Evolutionary conservation across 2,797 vertebrate species (phyloP).

Genomic region (Synaphobranchus kaupii): DNA sequence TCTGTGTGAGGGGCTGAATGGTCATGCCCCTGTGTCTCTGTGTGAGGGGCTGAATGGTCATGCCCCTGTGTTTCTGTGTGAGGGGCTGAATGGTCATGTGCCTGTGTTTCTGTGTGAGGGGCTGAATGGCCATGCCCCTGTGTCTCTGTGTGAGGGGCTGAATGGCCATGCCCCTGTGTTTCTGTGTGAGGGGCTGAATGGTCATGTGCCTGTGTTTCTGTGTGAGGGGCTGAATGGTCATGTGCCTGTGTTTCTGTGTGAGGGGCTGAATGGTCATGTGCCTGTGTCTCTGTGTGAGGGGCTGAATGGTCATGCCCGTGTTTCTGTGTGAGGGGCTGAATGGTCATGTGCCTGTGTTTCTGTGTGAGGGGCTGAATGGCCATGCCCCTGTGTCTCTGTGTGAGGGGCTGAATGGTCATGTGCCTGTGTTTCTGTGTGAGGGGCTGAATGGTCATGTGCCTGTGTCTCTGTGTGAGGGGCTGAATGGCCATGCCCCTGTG

Average conservation of each 20-base stretch:
- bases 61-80: conserved; percentile 7
- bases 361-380: neutral
- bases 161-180: too few relatives aligned
- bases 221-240: neutral
- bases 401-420: neutral
- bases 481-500: too few relatives aligned
- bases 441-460: neutral
- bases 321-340: neutral
- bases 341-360: conserved; percentile 2
- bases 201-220: neutral
- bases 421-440: conserved; percentile 8
- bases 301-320: conserved; percentile 8
- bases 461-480: neutral
- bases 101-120: conserved; percentile 2
- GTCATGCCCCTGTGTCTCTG: neutral
- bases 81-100: neutral
- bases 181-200: conserved; percentile 1
- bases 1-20: conserved; percentile 1
- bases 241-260: conserved; percentile 7
- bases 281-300: conserved; percentile 1
- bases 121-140: too few relatives aligned
- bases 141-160: neutral
- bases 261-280: neutral
- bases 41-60: neutral
- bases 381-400: conserved; percentile 3